Conservation (phyloP, 1,140 invertebrate species). For the Halotydeus destructor region DNA sequence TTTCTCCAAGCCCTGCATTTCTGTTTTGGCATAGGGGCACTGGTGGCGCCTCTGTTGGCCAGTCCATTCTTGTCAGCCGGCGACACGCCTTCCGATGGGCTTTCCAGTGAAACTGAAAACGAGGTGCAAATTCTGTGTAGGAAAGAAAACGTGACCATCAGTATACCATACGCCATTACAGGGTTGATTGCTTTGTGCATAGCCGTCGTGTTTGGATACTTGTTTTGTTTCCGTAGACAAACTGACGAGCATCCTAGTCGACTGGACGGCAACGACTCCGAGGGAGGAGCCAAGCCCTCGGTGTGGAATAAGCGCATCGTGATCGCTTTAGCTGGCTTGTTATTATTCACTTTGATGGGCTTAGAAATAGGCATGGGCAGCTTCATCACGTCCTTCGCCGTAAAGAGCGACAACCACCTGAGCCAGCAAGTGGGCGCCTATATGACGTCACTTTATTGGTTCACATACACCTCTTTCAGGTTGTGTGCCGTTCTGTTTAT, state of each 20-base stretch:
- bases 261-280: not conserved
- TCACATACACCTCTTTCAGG: slow-evolving; percentile 25
- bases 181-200: not conserved
- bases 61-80: slow-evolving; percentile 26
- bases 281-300: too few species aligned
- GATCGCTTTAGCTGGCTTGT: not conserved
- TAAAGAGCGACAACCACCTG: slow-evolving; percentile 22
- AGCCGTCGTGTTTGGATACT: not conserved
- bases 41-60: slow-evolving; percentile 29
- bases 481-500: too few species aligned
- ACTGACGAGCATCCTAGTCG: not conserved
- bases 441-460: slow-evolving; percentile 30
- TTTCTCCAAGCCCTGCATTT: slow-evolving; percentile 32
- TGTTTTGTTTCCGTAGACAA: not conserved
- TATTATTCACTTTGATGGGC: slow-evolving; percentile 25
- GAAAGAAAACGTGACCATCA: not conserved
- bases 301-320: too few species aligned
- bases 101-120: not conserved
- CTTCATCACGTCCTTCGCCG: slow-evolving; percentile 26
- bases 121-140: not conserved
- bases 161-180: not conserved
- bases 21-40: slow-evolving; percentile 30
- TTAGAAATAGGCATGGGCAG: slow-evolving; percentile 28
- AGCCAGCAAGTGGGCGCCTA: slow-evolving; percentile 23
- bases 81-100: slow-evolving; percentile 17